Evolutionary conservation across 2,888 invertebrate species (phyloP).

Genomic region (Brachyptera putata): DNA sequence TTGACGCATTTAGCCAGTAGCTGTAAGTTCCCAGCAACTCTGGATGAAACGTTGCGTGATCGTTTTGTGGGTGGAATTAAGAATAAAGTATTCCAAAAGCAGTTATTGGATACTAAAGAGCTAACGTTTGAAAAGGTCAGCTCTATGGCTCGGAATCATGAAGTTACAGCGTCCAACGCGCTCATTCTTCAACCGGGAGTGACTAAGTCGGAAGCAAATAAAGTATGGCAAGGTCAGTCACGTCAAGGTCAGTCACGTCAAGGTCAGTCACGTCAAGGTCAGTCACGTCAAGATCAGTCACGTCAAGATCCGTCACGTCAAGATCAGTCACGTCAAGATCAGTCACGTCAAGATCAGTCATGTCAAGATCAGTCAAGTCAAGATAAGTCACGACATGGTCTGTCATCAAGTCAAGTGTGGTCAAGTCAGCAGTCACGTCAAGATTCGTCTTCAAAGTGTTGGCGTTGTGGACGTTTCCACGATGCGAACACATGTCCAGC

Average conservation of each 20-base stretch:
- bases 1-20: slow-evolving; percentile 35
- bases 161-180: slow-evolving; percentile 25
- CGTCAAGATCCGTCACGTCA: no score
- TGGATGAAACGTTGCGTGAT: slow-evolving; percentile 34
- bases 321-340: no score
- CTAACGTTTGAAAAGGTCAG: slow-evolving; percentile 32
- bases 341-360: no score
- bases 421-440: background rate
- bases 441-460: background rate
- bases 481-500: background rate
- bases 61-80: slow-evolving; percentile 36
- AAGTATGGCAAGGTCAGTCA: no score
- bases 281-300: no score
- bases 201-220: no score
- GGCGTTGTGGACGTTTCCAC: background rate
- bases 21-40: slow-evolving; percentile 36
- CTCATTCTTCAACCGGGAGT: no score
- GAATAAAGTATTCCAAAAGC: slow-evolving; percentile 31
- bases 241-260: no score
- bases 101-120: slow-evolving; percentile 33
- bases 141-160: slow-evolving; percentile 28
- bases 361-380: no score
- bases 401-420: background rate
- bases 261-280: no score
- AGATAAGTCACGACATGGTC: background rate